Evolutionary conservation across 2,113 vertebrate species (phyloP).

Genomic region (Scomber scombrus): DNA sequence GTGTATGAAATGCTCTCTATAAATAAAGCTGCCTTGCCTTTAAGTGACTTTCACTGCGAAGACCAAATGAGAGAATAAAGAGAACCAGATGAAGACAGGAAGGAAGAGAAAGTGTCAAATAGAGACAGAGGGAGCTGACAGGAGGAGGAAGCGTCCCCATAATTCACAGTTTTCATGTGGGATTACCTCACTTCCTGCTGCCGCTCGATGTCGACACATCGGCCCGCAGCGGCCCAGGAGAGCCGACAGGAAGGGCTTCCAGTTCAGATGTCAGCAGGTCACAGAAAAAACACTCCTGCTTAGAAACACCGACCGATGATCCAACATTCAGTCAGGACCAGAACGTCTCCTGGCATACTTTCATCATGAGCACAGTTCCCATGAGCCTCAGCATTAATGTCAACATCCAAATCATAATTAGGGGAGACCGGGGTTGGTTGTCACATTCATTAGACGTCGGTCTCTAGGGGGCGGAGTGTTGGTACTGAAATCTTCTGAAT

Average conservation of each 20-base stretch:
- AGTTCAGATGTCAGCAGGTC: slow-evolving; percentile 42
- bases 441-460: too few species aligned
- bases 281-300: slow-evolving; percentile 9
- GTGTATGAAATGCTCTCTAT: too few species aligned
- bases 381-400: background rate
- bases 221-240: slow-evolving; percentile 28
- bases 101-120: background rate
- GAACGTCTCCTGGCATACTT: too few species aligned
- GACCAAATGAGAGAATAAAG: background rate
- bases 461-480: too few species aligned
- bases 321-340: background rate
- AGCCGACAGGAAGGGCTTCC: slow-evolving; percentile 27
- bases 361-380: background rate
- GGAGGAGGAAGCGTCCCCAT: background rate
- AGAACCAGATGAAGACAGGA: background rate
- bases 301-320: background rate
- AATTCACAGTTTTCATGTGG: slow-evolving; percentile 12
- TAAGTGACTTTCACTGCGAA: background rate
- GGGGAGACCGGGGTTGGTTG: too few species aligned
- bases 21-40: too few species aligned
- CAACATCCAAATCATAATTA: too few species aligned
- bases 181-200: slow-evolving; percentile 54
- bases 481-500: too few species aligned
- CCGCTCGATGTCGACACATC: background rate
- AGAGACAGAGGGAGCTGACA: background rate